Base-by-base conservation (phyloP, 2,113 vertebrate species). In the Crotalus tigris region DNA sequence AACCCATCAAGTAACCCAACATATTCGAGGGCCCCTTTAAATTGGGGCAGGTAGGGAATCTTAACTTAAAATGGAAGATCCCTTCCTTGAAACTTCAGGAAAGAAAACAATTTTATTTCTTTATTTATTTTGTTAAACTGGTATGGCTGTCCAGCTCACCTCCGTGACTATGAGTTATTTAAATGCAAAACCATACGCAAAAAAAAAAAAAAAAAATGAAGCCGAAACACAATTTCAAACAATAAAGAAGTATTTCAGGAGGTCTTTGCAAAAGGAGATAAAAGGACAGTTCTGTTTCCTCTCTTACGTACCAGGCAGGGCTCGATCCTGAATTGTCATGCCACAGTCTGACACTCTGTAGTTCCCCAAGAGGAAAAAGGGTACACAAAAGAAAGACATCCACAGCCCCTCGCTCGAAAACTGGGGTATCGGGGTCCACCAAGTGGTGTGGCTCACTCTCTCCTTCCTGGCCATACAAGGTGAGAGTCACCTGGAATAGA, bases 371-470 rank as follows among this genome's bases (percentile, higher is more conserved):
- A 64, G 99, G 98, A 93, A 99, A 99, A 57, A 99, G 98, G 1
- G 98, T 99, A 58, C 98, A 98, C 53, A 99, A 96, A 19, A 99
- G 97, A 94, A 99, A 99, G 96, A 98, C 97, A 95, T 99, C 98
- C 92, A 97, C 96, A 12, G 97, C 99, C 58, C 99, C 99, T 89
- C 98, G 98, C 95, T 99, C 99, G 97, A 99, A 99, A 44, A 98
- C 97, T 0, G 96, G 96, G 59, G 97, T 98, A 13, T 98, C 96
- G 0, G 97, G 95, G 92, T 99, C 99, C 59, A 95, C 97, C 90
- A 99, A 96, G 93, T 98, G 98, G 90, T 99, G 99, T 17, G 99
- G 99, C 61, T 99, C 98, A 94, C 99, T 99, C 92, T 99, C 98
- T 96, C 99, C 98, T 93, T 99, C 98, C 24, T 97, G 96, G 29